Conservation (phyloP, 2,113 vertebrate genomes). For the Urocolius indicus region DNA sequence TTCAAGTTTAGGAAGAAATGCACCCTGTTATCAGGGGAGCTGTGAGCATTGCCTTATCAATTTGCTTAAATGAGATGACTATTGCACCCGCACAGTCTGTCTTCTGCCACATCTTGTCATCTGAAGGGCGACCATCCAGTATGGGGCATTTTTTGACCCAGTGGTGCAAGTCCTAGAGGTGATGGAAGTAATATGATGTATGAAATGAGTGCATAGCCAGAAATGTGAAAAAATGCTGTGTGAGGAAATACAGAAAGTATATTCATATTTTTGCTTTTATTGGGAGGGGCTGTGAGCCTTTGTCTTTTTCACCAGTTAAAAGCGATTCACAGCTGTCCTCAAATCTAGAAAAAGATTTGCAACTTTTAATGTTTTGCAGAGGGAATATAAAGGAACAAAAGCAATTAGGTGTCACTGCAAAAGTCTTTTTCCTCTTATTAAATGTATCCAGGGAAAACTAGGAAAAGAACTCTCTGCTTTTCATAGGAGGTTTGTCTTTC, state of each 20-base stretch:
- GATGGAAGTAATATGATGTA: neutral
- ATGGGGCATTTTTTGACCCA: neutral
- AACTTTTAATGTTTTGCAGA: neutral
- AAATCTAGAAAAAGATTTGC: neutral
- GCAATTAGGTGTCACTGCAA: slow-evolving; percentile 28
- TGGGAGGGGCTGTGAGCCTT: neutral
- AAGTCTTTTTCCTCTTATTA: slow-evolving; percentile 10
- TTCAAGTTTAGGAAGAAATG: neutral
- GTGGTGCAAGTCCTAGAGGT: neutral
- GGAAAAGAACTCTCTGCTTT: neutral
- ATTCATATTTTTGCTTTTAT: neutral
- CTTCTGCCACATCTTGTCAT: neutral
- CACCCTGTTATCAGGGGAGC: neutral
- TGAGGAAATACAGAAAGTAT: neutral
- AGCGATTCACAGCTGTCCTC: neutral
- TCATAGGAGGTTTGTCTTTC: neutral
- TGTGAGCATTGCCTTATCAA: neutral
- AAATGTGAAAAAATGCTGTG: neutral
- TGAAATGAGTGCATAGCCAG: neutral
- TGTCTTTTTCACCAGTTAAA: neutral
- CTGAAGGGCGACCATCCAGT: neutral
- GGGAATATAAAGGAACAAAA: slow-evolving; percentile 31
- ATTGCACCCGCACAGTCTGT: neutral
- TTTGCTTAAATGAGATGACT: neutral
- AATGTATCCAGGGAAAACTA: slow-evolving; percentile 15